These are phyloP conservation scores for Heterodera carotae DNA, from an alignment of 1,140 invertebrate genomes.

Conservation along the genomic window DNA sequence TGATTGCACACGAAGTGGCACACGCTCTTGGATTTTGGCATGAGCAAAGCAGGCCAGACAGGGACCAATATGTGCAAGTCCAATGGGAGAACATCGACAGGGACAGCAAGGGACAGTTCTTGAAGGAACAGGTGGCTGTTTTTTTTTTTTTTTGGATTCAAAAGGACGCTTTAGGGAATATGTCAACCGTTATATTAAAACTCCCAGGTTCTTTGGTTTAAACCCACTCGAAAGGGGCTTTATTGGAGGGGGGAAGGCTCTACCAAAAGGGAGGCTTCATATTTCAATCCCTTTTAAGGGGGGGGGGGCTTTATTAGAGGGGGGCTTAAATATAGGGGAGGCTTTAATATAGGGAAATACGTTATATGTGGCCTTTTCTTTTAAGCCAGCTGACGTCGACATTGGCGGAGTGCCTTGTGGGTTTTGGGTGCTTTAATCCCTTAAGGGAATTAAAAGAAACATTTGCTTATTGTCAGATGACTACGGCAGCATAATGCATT, in stretches of 20 bases:
- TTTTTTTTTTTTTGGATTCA: no score
- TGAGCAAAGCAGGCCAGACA: slow-evolving; percentile 63
- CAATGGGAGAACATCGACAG: slow-evolving; percentile 64
- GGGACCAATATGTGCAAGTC: slow-evolving; percentile 50
- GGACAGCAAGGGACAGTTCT: slow-evolving; percentile 56
- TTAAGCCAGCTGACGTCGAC: slow-evolving; percentile 60
- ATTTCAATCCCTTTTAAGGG: no score
- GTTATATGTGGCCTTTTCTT: no score
- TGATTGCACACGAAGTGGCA: slow-evolving; percentile 66
- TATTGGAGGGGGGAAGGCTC: no score
- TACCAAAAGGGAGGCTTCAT: no score
- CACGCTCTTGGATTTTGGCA: slow-evolving; percentile 67
- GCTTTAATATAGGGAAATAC: no score
- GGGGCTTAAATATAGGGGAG: no score
- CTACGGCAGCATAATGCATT: slow-evolving; percentile 65
- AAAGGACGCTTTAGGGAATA: no score
- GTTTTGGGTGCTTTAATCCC: slow-evolving; percentile 27
- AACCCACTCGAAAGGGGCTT: no score
- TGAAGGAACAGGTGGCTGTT: slow-evolving; percentile 62
- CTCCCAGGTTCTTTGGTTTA: no score
- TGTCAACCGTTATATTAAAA: no score
- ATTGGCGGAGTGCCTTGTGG: slow-evolving; percentile 64
- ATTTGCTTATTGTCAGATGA: slow-evolving; percentile 32
- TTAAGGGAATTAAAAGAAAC: background rate
- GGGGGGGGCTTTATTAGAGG: no score